Evolutionary conservation across 1,140 invertebrate genomes (phyloP), one percentile per base, ranked within the genome.

Genomic region (Halesus radiatus): DNA sequence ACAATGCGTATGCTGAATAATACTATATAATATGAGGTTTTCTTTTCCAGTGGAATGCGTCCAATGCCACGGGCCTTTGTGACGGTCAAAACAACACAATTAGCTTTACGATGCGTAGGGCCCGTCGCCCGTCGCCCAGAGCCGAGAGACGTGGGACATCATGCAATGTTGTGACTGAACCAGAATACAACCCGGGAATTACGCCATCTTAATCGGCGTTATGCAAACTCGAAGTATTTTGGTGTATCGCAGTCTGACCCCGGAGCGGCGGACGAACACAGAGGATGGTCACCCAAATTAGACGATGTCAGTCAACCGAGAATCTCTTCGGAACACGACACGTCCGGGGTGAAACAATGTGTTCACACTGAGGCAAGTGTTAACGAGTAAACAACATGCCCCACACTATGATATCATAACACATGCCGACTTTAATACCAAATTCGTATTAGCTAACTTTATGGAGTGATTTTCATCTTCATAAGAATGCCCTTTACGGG

Each of bases 271-370:
- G 26, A 64, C 22, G n/a, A 8, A 29, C 15, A 20, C 64, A 6
- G n/a, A 45, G 16, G 15, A n/a, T 3, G 1, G n/a, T 15, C 26
- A 29, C 37, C 37, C 37, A 3, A 45, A 45, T 45, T 29, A 66
- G 45, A 18, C 37, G 66, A 45, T 70, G 68, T 72, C 68, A 72
- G 68, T 72, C 68, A 72, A 72, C 68, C 68, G 68, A 26, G 50
- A 54, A 72, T 53, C 29, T 32, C 23, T 32, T 6, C 64, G 2
- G 64, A 50, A 45, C 37, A 13, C 10, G 37, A 45, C 37, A 45
- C 37, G 10, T 45, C 15, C 54, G 54, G 15, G 18, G 18, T 18
- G 18, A 60, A 22, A 60, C 22, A 60, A 60, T 60, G 23, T 13
- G 37, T 45, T 45, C 37, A 45, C 37, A 7, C 37, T 45, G 10